phyloP scores from a whole-genome alignment of 2,888 invertebrate species.

The Philonicus albiceps region DNA sequence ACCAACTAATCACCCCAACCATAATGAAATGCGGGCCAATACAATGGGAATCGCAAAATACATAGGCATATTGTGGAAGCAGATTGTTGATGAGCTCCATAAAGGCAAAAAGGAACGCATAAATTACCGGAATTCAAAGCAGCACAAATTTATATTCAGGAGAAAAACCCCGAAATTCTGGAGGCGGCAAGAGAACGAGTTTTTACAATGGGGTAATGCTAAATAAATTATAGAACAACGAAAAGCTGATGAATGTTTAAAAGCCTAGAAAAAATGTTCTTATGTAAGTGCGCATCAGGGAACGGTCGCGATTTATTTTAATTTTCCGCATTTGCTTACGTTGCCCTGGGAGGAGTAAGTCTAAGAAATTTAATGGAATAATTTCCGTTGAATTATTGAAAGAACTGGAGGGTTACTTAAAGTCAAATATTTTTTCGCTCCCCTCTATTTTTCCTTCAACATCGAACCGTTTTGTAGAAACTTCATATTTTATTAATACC shows the following conservation, averaged over 20 bases:
- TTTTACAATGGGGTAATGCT: not conserved
- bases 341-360: not conserved
- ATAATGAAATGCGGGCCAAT: not conserved
- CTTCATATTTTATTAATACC: not conserved
- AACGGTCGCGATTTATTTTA: not conserved
- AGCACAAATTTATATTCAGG: not conserved
- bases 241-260: not conserved
- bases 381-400: not conserved
- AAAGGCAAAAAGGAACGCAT: not conserved
- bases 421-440: not conserved
- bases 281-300: not conserved
- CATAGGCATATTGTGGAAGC: not conserved
- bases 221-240: not conserved
- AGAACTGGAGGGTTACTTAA: too few species aligned
- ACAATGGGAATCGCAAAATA: not conserved
- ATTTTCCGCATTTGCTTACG: not conserved
- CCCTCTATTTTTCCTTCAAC: not conserved
- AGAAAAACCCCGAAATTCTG: not conserved
- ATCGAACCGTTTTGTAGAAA: not conserved
- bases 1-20: not conserved
- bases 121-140: not conserved
- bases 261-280: not conserved
- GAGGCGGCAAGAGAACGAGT: not conserved
- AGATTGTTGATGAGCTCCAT: not conserved
- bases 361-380: not conserved